Evolutionary conservation across 35 echinoderm and acorn worm genomes (phyloP), one percentile per base, ranked within the genome.

Genomic region (Heliocidaris erythrogramma): DNA sequence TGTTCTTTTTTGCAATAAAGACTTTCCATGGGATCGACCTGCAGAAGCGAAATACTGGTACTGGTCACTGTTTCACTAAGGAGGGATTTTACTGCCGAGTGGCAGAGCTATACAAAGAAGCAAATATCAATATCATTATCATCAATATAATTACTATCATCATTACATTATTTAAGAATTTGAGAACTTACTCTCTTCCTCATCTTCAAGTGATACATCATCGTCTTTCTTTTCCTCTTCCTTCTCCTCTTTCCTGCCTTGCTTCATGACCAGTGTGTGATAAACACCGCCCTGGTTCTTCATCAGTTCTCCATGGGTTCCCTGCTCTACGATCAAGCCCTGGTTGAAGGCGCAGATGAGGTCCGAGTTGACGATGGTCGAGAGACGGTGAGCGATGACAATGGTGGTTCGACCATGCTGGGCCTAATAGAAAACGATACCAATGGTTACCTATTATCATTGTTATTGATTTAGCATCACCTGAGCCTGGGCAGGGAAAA

Each of bases 381-480:
- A 97, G 4, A 99, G 97, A 31, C 98, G 88, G 85, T 99, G 98
- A 31, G 98, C 98, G 56, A 99, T 99, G 12, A 97, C 97, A 27
- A 99, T 78, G 18, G 98, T 99, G 11, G 98, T 99, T 4, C 98
- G 93, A 30, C 98, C 98, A 53, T 78, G 85, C 85, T 95, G 94
- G 30, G 93, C 98, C 97, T 98, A 61, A 18, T 47, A 9, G 29
- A 48, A 78, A 24, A 4, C 65, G n/a, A 78, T n/a, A 27, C 21
- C 35, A 42, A 42, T 42, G 35, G 35, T 42, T 42, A 42, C 35
- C 35, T 42, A 42, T 42, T 42, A 42, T 42, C 35, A 42, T 3
- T 3, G 35, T 42, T 42, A 42, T 42, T 42, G 35, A 42, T 42
- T 42, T 42, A 3, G 35, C 35, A 42, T 42, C 35, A 42, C 35